Percentiles rank a stretch among this genome's conserved stretches.
These are phyloP conservation scores for Vidua macroura DNA, from an alignment of 2,113 vertebrate genomes.

Conservation along the genomic window DNA sequence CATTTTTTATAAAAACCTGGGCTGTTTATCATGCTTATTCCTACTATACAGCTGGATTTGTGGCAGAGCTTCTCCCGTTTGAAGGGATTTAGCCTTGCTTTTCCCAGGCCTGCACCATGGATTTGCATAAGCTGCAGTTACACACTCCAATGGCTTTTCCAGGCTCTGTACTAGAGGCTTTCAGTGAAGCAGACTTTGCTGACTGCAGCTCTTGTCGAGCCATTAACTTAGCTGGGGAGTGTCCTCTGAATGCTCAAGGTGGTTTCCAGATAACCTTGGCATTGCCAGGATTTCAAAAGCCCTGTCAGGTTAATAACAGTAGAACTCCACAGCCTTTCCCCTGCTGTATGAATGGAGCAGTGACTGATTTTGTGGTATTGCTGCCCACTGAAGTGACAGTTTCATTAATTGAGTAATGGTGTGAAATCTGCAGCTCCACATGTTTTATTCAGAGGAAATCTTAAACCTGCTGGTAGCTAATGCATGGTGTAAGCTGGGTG, in stretches of 20 bases:
- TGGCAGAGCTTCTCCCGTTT: not conserved
- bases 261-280: not conserved
- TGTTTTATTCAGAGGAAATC: not conserved
- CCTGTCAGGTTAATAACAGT: not conserved
- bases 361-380: not conserved
- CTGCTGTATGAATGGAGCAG: fast-evolving
- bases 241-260: not conserved
- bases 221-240: not conserved
- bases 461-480: not conserved
- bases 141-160: not conserved
- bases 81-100: not conserved
- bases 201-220: not conserved
- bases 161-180: not conserved
- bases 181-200: not conserved
- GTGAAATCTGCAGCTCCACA: not conserved
- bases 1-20: not conserved
- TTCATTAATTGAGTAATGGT: not conserved
- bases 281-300: not conserved
- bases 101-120: not conserved
- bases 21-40: not conserved
- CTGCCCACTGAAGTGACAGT: not conserved
- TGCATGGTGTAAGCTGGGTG: not conserved
- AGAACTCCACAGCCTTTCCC: not conserved
- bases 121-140: not conserved
- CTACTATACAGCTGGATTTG: not conserved